Evolutionary conservation across 2,797 vertebrate genomes (phyloP), one percentile per base, ranked within the genome.

Genomic region (Vespertilio murinus): DNA sequence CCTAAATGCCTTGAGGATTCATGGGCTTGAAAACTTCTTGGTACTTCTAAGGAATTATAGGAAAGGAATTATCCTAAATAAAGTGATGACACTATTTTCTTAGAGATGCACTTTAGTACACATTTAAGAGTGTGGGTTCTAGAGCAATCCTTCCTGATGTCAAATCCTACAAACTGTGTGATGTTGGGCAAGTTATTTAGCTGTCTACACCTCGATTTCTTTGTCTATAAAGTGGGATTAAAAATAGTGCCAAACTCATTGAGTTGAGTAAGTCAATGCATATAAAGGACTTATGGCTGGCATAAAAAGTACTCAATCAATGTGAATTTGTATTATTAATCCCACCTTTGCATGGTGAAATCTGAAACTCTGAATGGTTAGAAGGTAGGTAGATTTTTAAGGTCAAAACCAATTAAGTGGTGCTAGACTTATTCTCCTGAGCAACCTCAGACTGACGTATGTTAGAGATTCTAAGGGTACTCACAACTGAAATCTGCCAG

Each of bases 1-100:
- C 12, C 8, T 40, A 85, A 78, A 74, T 71, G 22, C 22, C n/a
- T 84, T 52, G 42, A 85, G 22, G 33, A 88, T 73, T 8, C 5
- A 45, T 49, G 22, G 5, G 47, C 67, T 75, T 85, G 40, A 88
- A 28, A 42, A 35, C 59, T 52, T 88, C 4, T 73, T 64, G 22
- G 3, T 78, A 82, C 18, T 16, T 59, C 52, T 28, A 35, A 73
- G 33, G 12, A 95, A 45, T 71, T 61, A 0, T 23, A 49, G 14
- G 20, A 82, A 74, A 93, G 28, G 14, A 85, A 85, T 88, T 88
- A 35, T 56, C 23, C 38, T 85, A 91, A 85, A 91, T 71, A 49
- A 83, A 87, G 69, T 73, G 35, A 38, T 45, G 33, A 38, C 6
- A 22, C 12, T 65, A 10, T 17, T 17, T 77, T 89, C n/a, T 61